phyloP scores from a whole-genome alignment of 2,113 vertebrate species.

The Hippocampus guttulatus region DNA sequence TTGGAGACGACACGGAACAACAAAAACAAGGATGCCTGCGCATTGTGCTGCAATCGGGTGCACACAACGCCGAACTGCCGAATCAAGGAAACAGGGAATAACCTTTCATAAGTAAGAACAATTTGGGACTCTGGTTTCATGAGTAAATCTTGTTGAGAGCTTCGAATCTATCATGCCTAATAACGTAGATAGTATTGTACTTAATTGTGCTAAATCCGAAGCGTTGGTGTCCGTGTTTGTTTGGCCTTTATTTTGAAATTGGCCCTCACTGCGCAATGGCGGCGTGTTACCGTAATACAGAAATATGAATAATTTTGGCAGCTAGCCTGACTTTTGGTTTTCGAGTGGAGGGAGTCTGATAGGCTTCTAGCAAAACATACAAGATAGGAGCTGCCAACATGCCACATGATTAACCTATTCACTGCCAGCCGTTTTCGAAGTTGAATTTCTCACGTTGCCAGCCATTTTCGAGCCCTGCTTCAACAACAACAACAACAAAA shows the following conservation, averaged over 20 bases:
- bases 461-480: too few relatives aligned
- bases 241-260: not conserved
- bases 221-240: not conserved
- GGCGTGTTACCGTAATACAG: not conserved
- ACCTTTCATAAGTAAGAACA: constrained; percentile 36
- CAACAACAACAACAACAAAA: too few relatives aligned
- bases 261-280: not conserved
- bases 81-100: constrained; percentile 14
- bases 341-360: not conserved
- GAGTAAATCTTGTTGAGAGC: not conserved
- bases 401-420: not conserved
- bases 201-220: not conserved
- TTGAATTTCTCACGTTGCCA: too few relatives aligned
- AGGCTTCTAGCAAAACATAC: not conserved
- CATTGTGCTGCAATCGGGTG: constrained; percentile 25
- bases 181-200: not conserved
- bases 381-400: not conserved
- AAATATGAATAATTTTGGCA: too few relatives aligned
- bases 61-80: constrained; percentile 2
- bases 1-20: not conserved
- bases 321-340: not conserved
- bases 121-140: not conserved
- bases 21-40: constrained; percentile 21
- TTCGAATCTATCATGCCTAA: not conserved
- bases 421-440: not conserved